These are phyloP conservation scores for Deroptyus accipitrinus DNA, from an alignment of 2,113 vertebrate species.

Conservation along the genomic window DNA sequence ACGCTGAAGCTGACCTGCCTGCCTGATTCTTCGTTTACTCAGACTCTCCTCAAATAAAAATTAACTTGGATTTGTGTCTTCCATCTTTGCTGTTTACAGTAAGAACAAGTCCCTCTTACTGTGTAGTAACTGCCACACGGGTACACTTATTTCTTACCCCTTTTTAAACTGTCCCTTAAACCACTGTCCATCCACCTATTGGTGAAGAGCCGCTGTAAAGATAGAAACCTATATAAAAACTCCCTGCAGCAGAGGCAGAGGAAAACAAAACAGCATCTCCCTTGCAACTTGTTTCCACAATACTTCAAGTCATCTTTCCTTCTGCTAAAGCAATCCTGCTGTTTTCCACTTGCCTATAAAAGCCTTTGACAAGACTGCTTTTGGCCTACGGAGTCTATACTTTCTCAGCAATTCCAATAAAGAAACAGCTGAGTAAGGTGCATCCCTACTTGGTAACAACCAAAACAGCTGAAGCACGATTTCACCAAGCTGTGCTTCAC, in stretches of 20 bases:
- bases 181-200: background rate
- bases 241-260: background rate
- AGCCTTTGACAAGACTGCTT: background rate
- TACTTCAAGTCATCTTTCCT: background rate
- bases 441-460: rapidly evolving
- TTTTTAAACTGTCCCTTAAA: background rate
- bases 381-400: rapidly evolving
- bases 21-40: background rate
- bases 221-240: background rate
- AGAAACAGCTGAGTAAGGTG: background rate
- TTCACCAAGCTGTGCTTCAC: background rate
- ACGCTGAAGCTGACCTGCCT: background rate
- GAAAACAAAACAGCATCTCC: background rate
- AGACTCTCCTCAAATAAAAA: background rate
- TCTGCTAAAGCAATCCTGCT: background rate
- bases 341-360: background rate
- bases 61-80: background rate
- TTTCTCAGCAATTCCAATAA: background rate
- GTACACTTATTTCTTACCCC: rapidly evolving
- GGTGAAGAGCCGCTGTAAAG: background rate
- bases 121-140: background rate
- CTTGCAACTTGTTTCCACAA: background rate
- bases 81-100: background rate
- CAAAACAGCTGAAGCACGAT: rapidly evolving
- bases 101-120: background rate